These are phyloP conservation scores for Onychomys leucogaster DNA, from an alignment of 2,797 vertebrate genomes.

Conservation along the genomic window DNA sequence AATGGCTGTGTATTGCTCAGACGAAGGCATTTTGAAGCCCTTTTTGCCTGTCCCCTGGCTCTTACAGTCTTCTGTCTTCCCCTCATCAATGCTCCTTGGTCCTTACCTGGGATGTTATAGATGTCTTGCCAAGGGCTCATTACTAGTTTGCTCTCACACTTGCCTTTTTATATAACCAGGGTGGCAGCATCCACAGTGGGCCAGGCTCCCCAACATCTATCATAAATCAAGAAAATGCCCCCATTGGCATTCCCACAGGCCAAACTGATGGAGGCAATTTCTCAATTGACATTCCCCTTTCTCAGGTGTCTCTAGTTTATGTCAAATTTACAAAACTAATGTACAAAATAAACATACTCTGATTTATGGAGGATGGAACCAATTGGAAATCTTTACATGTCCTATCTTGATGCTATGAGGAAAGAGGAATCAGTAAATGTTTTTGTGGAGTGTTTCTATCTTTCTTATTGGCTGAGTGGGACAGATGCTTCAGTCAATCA, in stretches of 20 bases:
- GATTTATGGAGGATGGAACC: conserved; percentile 19
- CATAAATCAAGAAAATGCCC: neutral
- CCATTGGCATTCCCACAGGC: neutral
- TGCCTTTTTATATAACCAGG: neutral
- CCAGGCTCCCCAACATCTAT: neutral
- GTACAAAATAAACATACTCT: neutral
- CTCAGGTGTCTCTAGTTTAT: neutral
- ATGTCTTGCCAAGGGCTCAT: neutral
- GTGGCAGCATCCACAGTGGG: neutral
- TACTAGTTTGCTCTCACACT: neutral
- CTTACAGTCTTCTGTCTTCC: neutral
- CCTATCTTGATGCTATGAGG: neutral
- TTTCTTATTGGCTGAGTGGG: conserved; percentile 42
- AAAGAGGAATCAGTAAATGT: conserved; percentile 44
- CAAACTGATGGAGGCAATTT: neutral
- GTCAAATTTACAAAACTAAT: neutral
- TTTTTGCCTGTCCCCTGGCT: neutral
- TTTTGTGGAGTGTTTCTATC: neutral
- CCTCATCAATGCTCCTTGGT: neutral
- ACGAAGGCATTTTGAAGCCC: neutral
- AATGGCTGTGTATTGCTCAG: neutral
- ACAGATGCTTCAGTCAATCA: neutral
- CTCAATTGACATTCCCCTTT: neutral
- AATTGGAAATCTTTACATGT: conserved; percentile 35
- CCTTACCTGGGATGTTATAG: neutral